A percentile compares a stretch with the other conserved stretches of the same genome.
These are phyloP conservation scores for Drosophila mauritiana DNA, from an alignment of 1,140 invertebrate species.

Conservation along the genomic window DNA sequence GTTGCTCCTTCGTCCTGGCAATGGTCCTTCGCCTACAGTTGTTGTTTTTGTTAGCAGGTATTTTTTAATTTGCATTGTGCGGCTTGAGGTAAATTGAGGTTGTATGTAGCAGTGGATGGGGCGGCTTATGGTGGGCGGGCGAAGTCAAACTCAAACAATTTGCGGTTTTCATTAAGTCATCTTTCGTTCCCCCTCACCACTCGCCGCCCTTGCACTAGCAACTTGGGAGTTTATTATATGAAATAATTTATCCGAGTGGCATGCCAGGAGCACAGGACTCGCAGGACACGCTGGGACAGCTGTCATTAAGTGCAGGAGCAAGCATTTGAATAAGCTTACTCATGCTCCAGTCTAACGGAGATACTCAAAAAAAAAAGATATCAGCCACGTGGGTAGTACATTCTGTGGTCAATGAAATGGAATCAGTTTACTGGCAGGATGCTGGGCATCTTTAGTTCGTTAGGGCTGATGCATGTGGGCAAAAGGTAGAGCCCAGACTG, in stretches of 20 bases:
- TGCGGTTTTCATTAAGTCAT: conserved; percentile 80
- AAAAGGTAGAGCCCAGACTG: neutral
- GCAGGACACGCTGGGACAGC: conserved; percentile 44
- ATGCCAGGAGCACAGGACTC: conserved; percentile 40
- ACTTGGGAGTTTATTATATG: conserved; percentile 73
- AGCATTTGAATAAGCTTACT: conserved; percentile 49
- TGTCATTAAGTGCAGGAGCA: conserved; percentile 74
- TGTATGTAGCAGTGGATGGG: neutral
- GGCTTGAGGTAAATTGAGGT: conserved; percentile 30
- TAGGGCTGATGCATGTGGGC: conserved; percentile 46
- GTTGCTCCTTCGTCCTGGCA: conserved; percentile 44
- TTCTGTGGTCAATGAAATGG: conserved; percentile 17
- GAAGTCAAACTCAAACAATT: conserved; percentile 77
- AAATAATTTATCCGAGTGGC: conserved; percentile 76
- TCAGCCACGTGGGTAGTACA: too few relatives aligned
- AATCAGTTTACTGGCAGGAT: neutral
- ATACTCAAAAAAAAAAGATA: neutral
- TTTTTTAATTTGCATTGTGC: conserved; percentile 77
- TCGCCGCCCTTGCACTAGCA: conserved; percentile 9
- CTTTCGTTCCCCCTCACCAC: conserved; percentile 21
- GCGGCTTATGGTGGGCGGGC: neutral
- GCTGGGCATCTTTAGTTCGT: conserved; percentile 2
- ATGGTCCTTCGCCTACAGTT: conserved; percentile 32
- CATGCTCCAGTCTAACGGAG: conserved; percentile 1
- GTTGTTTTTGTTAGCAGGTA: conserved; percentile 49